Evolutionary conservation across 2,113 vertebrate species (phyloP).

Genomic region (Sylvia atricapilla): DNA sequence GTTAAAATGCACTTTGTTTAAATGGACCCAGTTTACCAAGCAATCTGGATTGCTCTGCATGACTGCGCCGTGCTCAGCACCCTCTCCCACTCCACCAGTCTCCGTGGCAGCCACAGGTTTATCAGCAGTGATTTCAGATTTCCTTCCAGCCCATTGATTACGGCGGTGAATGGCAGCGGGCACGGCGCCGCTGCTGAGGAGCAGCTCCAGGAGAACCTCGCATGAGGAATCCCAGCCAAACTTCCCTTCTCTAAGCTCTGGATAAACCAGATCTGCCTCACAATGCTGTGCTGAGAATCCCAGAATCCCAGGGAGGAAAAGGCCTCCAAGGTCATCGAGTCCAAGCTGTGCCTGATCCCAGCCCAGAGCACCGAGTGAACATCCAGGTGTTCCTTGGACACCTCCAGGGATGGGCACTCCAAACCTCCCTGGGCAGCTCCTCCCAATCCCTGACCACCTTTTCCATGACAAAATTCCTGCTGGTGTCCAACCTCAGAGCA

Average conservation of each 20-base stretch:
- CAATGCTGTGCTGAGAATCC: neutral
- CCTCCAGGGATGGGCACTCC: neutral
- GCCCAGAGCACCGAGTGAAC: neutral
- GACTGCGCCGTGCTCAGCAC: conserved; percentile 27
- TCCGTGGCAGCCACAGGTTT: neutral
- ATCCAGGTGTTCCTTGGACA: neutral
- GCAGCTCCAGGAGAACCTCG: neutral
- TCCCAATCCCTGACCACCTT: neutral
- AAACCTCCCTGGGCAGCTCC: neutral
- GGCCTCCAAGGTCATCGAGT: neutral
- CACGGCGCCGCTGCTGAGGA: neutral
- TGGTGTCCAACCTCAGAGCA: neutral
- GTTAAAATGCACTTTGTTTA: conserved; percentile 22
- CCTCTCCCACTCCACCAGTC: conserved; percentile 21
- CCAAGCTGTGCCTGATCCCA: neutral
- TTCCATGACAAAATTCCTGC: neutral
- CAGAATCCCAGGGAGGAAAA: neutral
- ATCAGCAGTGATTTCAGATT: conserved; percentile 40
- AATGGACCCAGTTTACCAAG: neutral
- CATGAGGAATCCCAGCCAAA: neutral
- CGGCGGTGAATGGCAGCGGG: neutral
- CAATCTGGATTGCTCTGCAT: conserved; percentile 18
- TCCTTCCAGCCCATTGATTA: conserved; percentile 30
- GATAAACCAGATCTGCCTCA: neutral
- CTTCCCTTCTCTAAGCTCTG: neutral